Conservation (phyloP, 2,113 vertebrate genomes). For the Lasiurus borealis region DNA sequence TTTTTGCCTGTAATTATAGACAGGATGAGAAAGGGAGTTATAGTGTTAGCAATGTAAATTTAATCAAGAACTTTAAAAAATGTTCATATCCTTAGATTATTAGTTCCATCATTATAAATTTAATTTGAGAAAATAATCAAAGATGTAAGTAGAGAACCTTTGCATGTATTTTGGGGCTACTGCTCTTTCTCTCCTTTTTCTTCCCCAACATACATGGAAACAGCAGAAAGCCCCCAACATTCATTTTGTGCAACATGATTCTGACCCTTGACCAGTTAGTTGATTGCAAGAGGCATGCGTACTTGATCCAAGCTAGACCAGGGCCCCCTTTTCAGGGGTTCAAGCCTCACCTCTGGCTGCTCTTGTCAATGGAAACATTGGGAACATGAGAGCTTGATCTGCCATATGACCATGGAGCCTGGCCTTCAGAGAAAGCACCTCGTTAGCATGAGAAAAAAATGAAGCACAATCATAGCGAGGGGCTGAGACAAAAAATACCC, state of each 20-base stretch:
- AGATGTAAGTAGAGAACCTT: neutral
- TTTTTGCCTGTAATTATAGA: neutral
- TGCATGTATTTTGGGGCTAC: neutral
- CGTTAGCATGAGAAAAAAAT: neutral
- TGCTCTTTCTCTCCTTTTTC: neutral
- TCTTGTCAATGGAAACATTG: neutral
- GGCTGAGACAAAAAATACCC: neutral
- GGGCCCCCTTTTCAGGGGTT: neutral
- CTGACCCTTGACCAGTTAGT: neutral
- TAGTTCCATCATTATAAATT: constrained; percentile 33
- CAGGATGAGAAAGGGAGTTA: constrained; percentile 2
- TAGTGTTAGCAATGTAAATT: neutral
- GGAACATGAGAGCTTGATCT: neutral
- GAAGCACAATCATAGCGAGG: neutral
- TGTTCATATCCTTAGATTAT: neutral
- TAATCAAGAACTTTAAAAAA: constrained; percentile 3
- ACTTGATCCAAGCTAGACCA: neutral
- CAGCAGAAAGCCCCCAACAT: neutral
- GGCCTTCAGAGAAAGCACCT: neutral
- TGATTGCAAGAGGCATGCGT: neutral
- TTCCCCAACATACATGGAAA: neutral
- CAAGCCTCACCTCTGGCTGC: neutral
- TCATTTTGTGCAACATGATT: neutral
- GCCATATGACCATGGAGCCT: neutral
- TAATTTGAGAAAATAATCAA: constrained; percentile 41